These are phyloP conservation scores for Pemphredon lugubris DNA, from an alignment of 2,888 invertebrate species.

Conservation along the genomic window DNA sequence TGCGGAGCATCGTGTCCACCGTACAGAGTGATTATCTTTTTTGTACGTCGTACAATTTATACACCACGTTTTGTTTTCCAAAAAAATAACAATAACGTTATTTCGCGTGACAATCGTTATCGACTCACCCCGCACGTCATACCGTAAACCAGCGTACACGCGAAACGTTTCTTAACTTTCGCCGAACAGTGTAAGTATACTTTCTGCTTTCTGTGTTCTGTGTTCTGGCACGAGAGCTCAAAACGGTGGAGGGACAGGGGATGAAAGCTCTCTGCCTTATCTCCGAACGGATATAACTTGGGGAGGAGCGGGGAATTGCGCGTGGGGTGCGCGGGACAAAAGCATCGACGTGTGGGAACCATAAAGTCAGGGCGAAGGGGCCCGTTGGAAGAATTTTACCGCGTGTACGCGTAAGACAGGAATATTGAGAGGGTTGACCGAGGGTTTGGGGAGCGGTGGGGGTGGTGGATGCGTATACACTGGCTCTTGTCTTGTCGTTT, in stretches of 20 bases:
- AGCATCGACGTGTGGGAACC: slow-evolving; percentile 42
- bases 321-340: slow-evolving; percentile 22
- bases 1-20: too few relatives aligned
- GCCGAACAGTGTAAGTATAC: too few relatives aligned
- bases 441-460: background rate
- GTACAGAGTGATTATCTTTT: too few relatives aligned
- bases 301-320: background rate
- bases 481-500: slow-evolving; percentile 50
- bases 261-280: slow-evolving; percentile 47
- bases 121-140: too few relatives aligned
- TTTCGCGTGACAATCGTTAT: too few relatives aligned
- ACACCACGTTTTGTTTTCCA: too few relatives aligned
- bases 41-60: too few relatives aligned
- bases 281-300: slow-evolving; percentile 46
- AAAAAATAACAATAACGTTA: too few relatives aligned
- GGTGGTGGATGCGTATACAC: background rate
- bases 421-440: slow-evolving; percentile 34
- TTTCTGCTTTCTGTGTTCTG: too few relatives aligned
- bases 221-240: background rate
- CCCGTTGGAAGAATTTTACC: slow-evolving; percentile 59
- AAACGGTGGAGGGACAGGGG: slow-evolving; percentile 24
- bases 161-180: too few relatives aligned
- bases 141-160: too few relatives aligned
- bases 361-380: slow-evolving; percentile 53
- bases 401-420: slow-evolving; percentile 37